Evolutionary conservation across 2,888 invertebrate species (phyloP), one percentile per base, ranked within the genome.

Genomic region (Alsophila aescularia): DNA sequence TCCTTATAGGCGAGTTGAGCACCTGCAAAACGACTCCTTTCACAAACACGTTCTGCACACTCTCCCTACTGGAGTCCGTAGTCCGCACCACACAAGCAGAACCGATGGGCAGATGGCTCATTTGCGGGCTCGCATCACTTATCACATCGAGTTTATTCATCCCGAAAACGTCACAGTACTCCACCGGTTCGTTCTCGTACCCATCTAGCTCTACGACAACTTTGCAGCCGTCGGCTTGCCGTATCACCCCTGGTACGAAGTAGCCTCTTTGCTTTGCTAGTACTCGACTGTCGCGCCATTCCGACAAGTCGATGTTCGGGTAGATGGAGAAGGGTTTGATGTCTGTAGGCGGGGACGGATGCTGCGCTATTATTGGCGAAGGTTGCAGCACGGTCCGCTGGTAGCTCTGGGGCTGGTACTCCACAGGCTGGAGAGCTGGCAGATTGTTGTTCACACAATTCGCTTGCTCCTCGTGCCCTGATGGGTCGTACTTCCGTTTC

Each of bases 221-320:
- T 74, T 95, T 95, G 66, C 94, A 93, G 54, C 93, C 93, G 32
- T 92, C 92, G 29, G 95, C 95, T 74, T 94, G 94, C 35, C 96
- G 94, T 69, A 98, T 98, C 53, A 97, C 96, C 48, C 98, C 98
- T 7, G 98, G 97, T 69, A 96, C 94, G 87, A 97, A 97, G 71
- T 95, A 93, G 58, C 95, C 94, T 64, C 96, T 95, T 76, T 95
- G 94, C 81, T 96, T 96, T 35, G 98, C 98, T 70, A 99, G 92
- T 57, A 98, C 97, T 70, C 98, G 93, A 81, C 98, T 98, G 77
- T 97, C 96, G 69, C 95, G 95, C 98, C 98, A 99, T 87, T 98
- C 98, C 73, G 95, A 95, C 69, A 98, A 93, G 90, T 98, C 97
- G 64, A 98, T 93, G 70, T 92, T 91, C 10, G 94, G 94, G 75